Evolutionary conservation across 2,888 invertebrate genomes (phyloP).

Genomic region (Phasia obesa): DNA sequence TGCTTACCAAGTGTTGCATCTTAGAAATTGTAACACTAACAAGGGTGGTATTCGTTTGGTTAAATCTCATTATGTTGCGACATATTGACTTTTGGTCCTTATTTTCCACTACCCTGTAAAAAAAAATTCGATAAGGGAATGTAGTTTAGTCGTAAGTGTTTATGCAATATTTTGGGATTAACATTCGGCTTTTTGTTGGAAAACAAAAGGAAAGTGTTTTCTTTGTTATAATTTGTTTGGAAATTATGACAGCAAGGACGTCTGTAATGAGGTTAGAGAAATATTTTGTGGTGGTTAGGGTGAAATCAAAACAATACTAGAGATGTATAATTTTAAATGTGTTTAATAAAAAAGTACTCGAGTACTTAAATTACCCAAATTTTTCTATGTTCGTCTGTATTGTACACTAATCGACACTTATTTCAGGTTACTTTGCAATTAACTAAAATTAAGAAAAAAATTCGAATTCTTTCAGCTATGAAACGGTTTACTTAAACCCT

Average conservation of each 20-base stretch:
- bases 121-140: background rate
- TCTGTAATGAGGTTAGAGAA: slow-evolving; percentile 58
- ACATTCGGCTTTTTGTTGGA: slow-evolving; percentile 29
- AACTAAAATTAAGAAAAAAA: no score
- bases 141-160: slow-evolving; percentile 46
- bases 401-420: no score
- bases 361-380: no score
- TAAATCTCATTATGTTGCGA: slow-evolving; percentile 16
- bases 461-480: no score
- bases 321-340: background rate
- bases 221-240: slow-evolving; percentile 54
- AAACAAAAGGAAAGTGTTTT: slow-evolving; percentile 20
- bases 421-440: no score
- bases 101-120: slow-evolving; percentile 1
- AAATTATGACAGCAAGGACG: slow-evolving; percentile 64
- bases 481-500: no score
- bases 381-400: no score
- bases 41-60: slow-evolving; percentile 45
- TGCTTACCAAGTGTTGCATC: slow-evolving; percentile 69
- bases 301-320: slow-evolving; percentile 51
- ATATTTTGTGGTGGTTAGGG: slow-evolving; percentile 57
- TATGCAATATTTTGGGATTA: slow-evolving; percentile 68
- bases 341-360: background rate
- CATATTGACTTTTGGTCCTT: slow-evolving; percentile 58
- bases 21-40: slow-evolving; percentile 38